Percentiles rank a stretch among this genome's conserved stretches.
Conservation (phyloP, 2,888 invertebrate genomes). For the Trimorus sp. region DNA sequence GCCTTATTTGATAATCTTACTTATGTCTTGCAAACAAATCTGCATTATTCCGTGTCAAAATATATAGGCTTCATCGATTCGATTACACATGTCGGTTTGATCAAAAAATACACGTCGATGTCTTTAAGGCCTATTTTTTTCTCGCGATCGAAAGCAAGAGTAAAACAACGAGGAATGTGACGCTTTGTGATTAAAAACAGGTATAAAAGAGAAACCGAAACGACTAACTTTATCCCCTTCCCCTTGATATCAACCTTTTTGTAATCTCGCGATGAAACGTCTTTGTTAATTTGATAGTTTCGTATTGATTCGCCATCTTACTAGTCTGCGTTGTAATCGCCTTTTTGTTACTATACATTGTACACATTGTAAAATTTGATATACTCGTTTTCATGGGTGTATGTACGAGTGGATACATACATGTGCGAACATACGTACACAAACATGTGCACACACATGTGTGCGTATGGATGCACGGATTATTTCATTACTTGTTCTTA, state of each 20-base stretch:
- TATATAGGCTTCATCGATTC: conserved; percentile 49
- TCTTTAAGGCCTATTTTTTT: conserved; percentile 57
- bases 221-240: conserved; percentile 68
- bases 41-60: conserved; percentile 41
- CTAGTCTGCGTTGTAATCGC: conserved; percentile 52
- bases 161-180: conserved; percentile 45
- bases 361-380: conserved; percentile 57
- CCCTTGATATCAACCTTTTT: conserved; percentile 60
- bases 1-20: conserved; percentile 45
- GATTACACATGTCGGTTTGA: conserved; percentile 41
- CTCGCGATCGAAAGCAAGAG: conserved; percentile 33
- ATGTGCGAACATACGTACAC: background rate
- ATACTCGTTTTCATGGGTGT: conserved; percentile 37
- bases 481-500: no score
- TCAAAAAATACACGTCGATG: conserved; percentile 54
- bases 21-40: conserved; percentile 42
- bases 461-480: no score
- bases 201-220: conserved; percentile 45
- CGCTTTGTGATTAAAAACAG: conserved; percentile 33
- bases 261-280: conserved; percentile 15
- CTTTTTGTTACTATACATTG: conserved; percentile 58
- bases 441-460: no score
- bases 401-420: conserved; percentile 36
- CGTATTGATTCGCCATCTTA: conserved; percentile 8
- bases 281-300: conserved; percentile 16